Evolutionary conservation across 2,888 invertebrate genomes (phyloP), one percentile per base, ranked within the genome.

Genomic region (Griposia aprilina): DNA sequence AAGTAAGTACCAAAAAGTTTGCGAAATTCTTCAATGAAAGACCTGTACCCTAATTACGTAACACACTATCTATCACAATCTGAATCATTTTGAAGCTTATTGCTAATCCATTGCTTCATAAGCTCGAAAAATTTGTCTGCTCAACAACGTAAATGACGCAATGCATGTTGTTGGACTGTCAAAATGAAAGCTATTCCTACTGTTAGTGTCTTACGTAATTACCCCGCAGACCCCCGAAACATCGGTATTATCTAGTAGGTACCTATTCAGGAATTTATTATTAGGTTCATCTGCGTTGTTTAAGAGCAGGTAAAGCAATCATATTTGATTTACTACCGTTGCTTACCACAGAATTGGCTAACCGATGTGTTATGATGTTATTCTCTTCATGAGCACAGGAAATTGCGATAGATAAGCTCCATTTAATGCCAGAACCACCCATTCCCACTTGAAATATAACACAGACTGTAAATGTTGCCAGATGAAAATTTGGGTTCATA

Each of bases 301-400:
- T 76, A 55, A 45, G 45, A 71, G 62, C 76, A 81, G 82, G 81
- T 81, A 81, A 67, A 81, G 59, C 81, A 71, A 84, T 72, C 36
- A 52, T 66, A 63, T 65, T 68, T 83, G 82, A 83, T 84, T 83
- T 83, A 83, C 76, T 36, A 50, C 23, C 52, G 11, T 71, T 60
- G 74, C 50, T 67, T 23, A 69, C 70, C 36, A 62, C 26, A 69
- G 26, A 36, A 66, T 69, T 74, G 60, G 50, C 57, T 81, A 55
- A 57, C 17, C 60, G 36, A 68, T 71, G 48, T 83, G 68, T 80
- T 78, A 83, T 71, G 80, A 82, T 83, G 80, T 74, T 82, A 70
- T 83, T 59, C 65, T 84, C 41, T 57, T 52, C 77, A 63, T 50
- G 17, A 79, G 72, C 55, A 30, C 81, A 83, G 82, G 82, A 82